Percentiles rank a stretch among this genome's conserved stretches.
These are phyloP conservation scores for Polydesmus complanatus DNA, from an alignment of 2,888 invertebrate species.

Conservation along the genomic window DNA sequence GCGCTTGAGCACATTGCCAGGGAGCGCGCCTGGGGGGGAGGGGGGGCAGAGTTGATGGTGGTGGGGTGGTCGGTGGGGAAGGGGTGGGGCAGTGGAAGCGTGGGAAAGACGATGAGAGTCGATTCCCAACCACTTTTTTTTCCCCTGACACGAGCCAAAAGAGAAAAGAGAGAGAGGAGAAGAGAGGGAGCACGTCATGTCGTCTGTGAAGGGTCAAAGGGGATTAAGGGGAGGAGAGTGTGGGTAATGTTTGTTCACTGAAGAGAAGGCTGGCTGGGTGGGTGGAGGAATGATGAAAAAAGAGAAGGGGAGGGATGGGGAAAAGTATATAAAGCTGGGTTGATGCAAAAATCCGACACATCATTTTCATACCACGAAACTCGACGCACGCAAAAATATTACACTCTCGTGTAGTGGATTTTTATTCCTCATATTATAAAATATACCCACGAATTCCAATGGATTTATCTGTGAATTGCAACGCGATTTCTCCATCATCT, in stretches of 20 bases:
- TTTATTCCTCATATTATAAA: too few relatives aligned
- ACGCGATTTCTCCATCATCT: constrained; percentile 5
- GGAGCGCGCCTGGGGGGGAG: not conserved
- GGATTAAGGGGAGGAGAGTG: not conserved
- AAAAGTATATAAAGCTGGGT: not conserved
- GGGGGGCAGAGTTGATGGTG: not conserved
- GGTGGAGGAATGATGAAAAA: not conserved
- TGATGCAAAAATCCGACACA: not conserved
- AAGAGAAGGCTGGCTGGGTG: not conserved
- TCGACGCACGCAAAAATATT: not conserved
- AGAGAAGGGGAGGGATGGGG: not conserved
- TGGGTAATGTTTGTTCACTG: too few relatives aligned
- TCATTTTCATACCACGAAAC: not conserved
- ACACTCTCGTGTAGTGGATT: not conserved
- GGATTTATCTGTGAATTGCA: constrained; percentile 14
- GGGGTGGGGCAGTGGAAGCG: not conserved
- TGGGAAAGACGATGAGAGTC: constrained; percentile 15
- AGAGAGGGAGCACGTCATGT: not conserved
- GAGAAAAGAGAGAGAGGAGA: not conserved
- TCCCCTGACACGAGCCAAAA: constrained; percentile 15
- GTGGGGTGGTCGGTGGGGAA: not conserved
- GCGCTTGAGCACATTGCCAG: not conserved
- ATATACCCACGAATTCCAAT: too few relatives aligned
- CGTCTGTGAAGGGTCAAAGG: too few relatives aligned
- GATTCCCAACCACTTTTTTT: constrained; percentile 7